These are phyloP conservation scores for Imbricaverruca yamaguchii DNA, from an alignment of 2,888 invertebrate species.

Conservation along the genomic window DNA sequence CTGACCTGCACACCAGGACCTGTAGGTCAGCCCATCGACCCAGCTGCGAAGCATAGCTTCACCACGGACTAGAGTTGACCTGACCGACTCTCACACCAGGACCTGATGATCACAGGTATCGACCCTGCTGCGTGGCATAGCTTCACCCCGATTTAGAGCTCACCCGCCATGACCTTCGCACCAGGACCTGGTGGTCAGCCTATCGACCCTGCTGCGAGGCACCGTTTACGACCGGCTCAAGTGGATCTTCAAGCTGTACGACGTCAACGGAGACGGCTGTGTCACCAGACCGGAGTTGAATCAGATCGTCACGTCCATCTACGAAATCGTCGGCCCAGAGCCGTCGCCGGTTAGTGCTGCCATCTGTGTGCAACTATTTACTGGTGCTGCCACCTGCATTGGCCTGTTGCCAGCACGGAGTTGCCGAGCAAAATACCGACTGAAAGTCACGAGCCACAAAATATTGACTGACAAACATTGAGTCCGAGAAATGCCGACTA, in stretches of 20 bases:
- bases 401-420: not conserved
- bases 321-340: slow-evolving; percentile 61
- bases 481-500: no score
- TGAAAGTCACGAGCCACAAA: no score
- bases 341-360: slow-evolving; percentile 33
- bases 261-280: slow-evolving; percentile 91
- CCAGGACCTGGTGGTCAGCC: slow-evolving; percentile 86
- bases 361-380: not conserved
- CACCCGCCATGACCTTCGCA: not conserved
- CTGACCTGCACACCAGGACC: not conserved
- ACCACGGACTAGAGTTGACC: no score
- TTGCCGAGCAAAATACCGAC: no score
- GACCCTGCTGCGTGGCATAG: no score
- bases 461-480: no score
- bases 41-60: not conserved
- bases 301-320: slow-evolving; percentile 80
- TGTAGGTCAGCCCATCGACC: not conserved
- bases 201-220: slow-evolving; percentile 85
- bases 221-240: slow-evolving; percentile 87
- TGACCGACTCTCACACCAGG: no score
- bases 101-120: no score
- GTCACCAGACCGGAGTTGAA: slow-evolving; percentile 84
- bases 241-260: slow-evolving; percentile 95
- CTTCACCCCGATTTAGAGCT: no score
- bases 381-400: not conserved